Evolutionary conservation across 2,888 invertebrate genomes (phyloP), one percentile per base, ranked within the genome.

Genomic region (Hyposoter didymator): DNA sequence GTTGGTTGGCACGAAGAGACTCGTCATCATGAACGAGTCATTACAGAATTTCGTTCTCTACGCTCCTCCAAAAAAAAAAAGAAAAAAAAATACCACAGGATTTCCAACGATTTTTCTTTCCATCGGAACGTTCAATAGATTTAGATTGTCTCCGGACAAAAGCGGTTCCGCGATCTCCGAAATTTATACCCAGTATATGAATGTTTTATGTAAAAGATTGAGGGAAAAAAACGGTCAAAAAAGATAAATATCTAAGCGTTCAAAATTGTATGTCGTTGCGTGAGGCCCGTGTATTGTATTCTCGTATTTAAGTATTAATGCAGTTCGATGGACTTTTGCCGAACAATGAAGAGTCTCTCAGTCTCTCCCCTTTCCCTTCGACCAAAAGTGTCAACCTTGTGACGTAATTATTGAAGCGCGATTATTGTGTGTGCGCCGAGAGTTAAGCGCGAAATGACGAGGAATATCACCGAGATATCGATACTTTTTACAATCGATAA

Each of bases 1-100:
- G 84, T 86, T 86, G 87, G 84, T 81, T 74, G 81, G 86, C 84
- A 82, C 82, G 82, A 79, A 74, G 78, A 66, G 82, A 75, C 74
- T 82, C 73, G 69, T 55, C 35, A 59, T 76, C 62, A 39, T 52
- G 67, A 66, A 39, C 83, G 83, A 83, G 73, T 81, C 80, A 74
- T 78, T 45, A 59, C 4, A 59, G 7, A 73, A 83, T 78, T 83
- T 86, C 39, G 22, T 70, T 83, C 81, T 78, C 70, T 55, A 45
- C 45, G 70, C 45, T 76, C 52, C 59, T 59, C 67, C 19, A 72
- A 39, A 72, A 75, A 10, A 39, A 39, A 39, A 39, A 39, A 39
- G 5, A 39, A 6, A 39, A 32, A 32, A 2, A 2, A 32, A 32
- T 5, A 43, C 52, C 66, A 14, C 28, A 59, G 8, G 59, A 55